A percentile compares a stretch with the other conserved stretches of the same genome.
phyloP scores from a whole-genome alignment of 2,797 vertebrate genomes.

The Chelmon rostratus region DNA sequence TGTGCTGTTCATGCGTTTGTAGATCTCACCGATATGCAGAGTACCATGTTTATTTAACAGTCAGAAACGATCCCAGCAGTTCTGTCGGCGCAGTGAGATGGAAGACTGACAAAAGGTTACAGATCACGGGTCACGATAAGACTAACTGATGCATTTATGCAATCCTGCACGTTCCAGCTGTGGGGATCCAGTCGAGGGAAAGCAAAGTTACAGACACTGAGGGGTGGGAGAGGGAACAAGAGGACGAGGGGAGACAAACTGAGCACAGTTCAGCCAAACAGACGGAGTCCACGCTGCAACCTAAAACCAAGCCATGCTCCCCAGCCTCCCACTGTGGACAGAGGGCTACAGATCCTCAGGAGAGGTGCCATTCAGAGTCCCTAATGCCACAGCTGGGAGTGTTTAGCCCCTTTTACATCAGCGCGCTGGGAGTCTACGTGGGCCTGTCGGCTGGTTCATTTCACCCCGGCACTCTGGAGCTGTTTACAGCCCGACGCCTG shows the following conservation, averaged over 20 bases:
- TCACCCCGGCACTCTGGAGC: constrained; percentile 74
- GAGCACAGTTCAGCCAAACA: constrained; percentile 50
- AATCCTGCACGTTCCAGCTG: constrained; percentile 61
- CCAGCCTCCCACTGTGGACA: constrained; percentile 23
- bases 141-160: constrained; percentile 59
- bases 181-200: constrained; percentile 28
- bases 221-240: constrained; percentile 13
- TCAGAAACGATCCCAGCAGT: constrained; percentile 54
- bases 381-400: constrained; percentile 79
- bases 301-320: constrained; percentile 50
- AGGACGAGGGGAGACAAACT: constrained; percentile 30
- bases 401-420: constrained; percentile 74
- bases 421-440: constrained; percentile 61
- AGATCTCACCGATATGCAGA: constrained; percentile 62
- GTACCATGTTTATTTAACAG: constrained; percentile 69
- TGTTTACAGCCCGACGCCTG: constrained; percentile 80
- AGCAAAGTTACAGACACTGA: constrained; percentile 36
- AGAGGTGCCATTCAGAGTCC: constrained; percentile 69
- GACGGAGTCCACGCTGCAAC: constrained; percentile 45
- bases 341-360: constrained; percentile 54
- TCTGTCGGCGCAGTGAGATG: constrained; percentile 60
- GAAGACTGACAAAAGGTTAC: constrained; percentile 67
- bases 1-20: constrained; percentile 32
- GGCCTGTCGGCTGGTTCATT: constrained; percentile 79
- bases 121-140: constrained; percentile 72